Evolutionary conservation across 2,797 vertebrate species (phyloP).

Genomic region (Onychomys leucogaster): DNA sequence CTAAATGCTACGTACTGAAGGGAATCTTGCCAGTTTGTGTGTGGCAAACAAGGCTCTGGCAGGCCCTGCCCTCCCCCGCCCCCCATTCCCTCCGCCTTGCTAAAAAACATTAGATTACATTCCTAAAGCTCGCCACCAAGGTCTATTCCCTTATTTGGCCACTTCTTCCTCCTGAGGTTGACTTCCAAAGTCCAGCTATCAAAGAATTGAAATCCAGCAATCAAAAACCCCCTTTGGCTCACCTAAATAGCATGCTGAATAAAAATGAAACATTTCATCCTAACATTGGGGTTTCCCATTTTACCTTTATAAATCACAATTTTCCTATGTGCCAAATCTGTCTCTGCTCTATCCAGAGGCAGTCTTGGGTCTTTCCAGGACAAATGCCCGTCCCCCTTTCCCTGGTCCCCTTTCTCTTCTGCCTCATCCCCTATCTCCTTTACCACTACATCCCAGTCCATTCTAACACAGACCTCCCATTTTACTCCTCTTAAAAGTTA

Average conservation of each 20-base stretch:
- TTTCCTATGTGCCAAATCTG: not conserved
- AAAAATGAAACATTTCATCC: not conserved
- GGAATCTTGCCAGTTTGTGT: not conserved
- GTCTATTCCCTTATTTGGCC: not conserved
- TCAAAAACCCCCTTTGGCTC: not conserved
- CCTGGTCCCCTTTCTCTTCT: not conserved
- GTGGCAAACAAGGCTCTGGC: not conserved
- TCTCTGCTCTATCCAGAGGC: not conserved
- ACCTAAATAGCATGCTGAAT: not conserved
- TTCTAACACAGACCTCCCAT: not conserved
- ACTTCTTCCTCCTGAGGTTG: not conserved
- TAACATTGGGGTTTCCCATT: not conserved
- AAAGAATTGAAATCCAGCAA: not conserved
- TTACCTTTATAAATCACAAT: not conserved
- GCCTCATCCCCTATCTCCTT: not conserved
- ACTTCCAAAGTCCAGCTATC: not conserved
- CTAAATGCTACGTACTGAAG: not conserved
- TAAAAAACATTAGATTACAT: not conserved
- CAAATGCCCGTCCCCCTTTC: not conserved
- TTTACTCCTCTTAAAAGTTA: not conserved
- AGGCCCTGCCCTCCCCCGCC: not conserved
- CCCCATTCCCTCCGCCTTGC: not conserved
- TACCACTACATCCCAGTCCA: no score
- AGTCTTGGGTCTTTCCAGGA: not conserved
- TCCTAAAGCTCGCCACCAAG: not conserved